These are phyloP conservation scores for Cephalopholis sonnerati DNA, from an alignment of 2,113 vertebrate genomes.

Conservation along the genomic window DNA sequence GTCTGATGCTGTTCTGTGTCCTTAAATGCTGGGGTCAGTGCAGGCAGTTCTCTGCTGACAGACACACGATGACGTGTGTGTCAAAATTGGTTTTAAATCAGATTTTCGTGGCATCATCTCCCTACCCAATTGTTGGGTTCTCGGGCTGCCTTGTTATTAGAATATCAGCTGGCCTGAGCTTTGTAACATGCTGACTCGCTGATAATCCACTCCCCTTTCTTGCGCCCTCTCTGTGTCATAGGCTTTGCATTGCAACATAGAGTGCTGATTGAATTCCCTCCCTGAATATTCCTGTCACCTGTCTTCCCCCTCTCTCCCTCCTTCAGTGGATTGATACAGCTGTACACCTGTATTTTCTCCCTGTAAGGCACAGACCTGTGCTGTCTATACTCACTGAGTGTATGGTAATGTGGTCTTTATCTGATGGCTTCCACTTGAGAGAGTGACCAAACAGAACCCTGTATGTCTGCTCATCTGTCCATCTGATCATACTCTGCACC, in stretches of 20 bases:
- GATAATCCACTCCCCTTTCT: conserved; percentile 71
- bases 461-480: conserved; percentile 27
- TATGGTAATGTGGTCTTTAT: conserved; percentile 24
- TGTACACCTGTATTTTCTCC: conserved; percentile 33
- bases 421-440: conserved; percentile 20
- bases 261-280: conserved; percentile 61
- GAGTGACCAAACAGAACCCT: conserved; percentile 18
- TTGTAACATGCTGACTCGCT: conserved; percentile 63
- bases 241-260: conserved; percentile 55
- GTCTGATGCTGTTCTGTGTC: conserved; percentile 26
- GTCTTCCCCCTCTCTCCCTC: background rate
- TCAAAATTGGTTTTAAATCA: conserved; percentile 77
- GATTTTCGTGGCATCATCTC: conserved; percentile 65
- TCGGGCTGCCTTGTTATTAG: conserved; percentile 52
- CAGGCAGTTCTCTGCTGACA: conserved; percentile 29
- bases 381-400: conserved; percentile 5
- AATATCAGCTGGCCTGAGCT: conserved; percentile 49
- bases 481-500: conserved; percentile 13
- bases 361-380: background rate
- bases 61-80: conserved; percentile 45
- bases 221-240: conserved; percentile 26
- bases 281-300: conserved; percentile 47
- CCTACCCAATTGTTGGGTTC: conserved; percentile 28
- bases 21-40: conserved; percentile 52
- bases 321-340: conserved; percentile 28